Percentiles rank a stretch among this genome's conserved stretches.
Conservation (phyloP, 2,797 vertebrate species). For the Pitangus sulphuratus region DNA sequence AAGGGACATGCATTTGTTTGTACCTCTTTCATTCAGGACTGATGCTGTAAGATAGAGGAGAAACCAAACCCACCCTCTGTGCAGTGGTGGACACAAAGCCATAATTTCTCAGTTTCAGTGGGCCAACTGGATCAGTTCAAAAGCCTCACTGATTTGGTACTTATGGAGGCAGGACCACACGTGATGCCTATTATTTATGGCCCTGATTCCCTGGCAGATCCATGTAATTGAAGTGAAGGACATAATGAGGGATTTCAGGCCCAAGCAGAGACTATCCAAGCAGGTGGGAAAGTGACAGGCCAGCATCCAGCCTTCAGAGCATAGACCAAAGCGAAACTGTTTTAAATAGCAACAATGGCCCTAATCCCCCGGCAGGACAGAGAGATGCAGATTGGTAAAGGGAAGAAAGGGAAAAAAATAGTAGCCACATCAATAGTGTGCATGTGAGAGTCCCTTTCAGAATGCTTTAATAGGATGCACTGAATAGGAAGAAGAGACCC, state of each 20-base stretch:
- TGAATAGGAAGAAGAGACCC: constrained; percentile 66
- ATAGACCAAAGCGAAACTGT: constrained; percentile 6
- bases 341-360: constrained; percentile 64
- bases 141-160: constrained; percentile 4
- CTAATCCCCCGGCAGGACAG: neutral
- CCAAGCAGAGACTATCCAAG: constrained; percentile 56
- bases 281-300: constrained; percentile 46
- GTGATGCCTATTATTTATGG: constrained; percentile 8
- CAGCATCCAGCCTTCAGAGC: constrained; percentile 40
- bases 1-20: neutral
- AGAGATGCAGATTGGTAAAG: constrained; percentile 45
- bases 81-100: neutral
- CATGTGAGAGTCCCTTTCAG: constrained; percentile 39
- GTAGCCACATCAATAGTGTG: neutral
- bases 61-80: neutral
- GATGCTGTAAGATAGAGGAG: neutral
- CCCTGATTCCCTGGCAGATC: neutral
- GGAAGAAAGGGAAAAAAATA: constrained; percentile 47
- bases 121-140: neutral
- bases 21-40: neutral
- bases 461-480: constrained; percentile 39
- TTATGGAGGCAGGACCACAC: constrained; percentile 3
- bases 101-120: neutral
- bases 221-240: constrained; percentile 38
- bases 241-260: constrained; percentile 61